Evolutionary conservation across 2,113 vertebrate species (phyloP), one percentile per base, ranked within the genome.

Genomic region (Takifugu flavidus): DNA sequence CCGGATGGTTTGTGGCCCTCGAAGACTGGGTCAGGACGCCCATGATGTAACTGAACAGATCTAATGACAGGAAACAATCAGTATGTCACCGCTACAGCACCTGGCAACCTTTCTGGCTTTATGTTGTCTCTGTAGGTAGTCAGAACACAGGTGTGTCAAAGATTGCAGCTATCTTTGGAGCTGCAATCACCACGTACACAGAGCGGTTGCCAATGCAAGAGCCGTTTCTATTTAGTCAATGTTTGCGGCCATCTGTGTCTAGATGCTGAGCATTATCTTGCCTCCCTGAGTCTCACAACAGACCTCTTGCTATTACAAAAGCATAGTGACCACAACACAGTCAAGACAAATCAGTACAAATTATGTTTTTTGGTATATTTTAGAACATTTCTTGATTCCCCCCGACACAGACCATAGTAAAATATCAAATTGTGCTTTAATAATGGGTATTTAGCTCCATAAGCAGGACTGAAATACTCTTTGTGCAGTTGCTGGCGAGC

Each of bases 401-500:
- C 20, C 20, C 3, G 29, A 31, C 29, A 27, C 39, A 49, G n/a
- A 52, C 45, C 2, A 13, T 34, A 52, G 4, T 52, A 28, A 3
- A 39, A 49, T 53, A 13, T 26, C 6, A 25, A 29, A 44, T 14
- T 25, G 3, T 65, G 13, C 6, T 15, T 58, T 64, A 8, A 53
- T 29, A 25, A 65, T 14, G 4, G 49, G 6, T 15, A 8, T 55
- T 55, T 11, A 46, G 49, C 39, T 54, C 13, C 28, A 53, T 53
- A 7, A 51, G 20, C 34, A 29, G 27, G 25, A 55, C 14, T 53
- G 47, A 25, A 49, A 12, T 31, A 46, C 14, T 53, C 45, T 52
- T 31, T 25, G 2, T 60, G 39, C 4, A 20, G 26, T 55, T 46
- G 13, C 74, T 53, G 62, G 43, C 15, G 25, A 57, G 55, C 55